phyloP scores from a whole-genome alignment of 2,113 vertebrate species.

The Protobothrops mucrosquamatus region DNA sequence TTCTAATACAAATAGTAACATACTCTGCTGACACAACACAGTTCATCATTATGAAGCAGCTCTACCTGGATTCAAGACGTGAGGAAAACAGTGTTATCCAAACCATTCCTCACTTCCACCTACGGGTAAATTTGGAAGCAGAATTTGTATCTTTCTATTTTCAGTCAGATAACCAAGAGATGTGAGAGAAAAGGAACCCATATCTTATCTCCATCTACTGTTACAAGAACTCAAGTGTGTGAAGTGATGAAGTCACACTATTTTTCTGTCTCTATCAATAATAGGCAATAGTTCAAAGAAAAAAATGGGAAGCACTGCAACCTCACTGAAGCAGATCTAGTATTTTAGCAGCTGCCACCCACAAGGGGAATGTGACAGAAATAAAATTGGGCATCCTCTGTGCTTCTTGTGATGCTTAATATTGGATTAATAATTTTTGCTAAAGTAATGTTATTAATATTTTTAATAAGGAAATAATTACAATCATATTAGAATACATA shows the following conservation, averaged over 20 bases:
- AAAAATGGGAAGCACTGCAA: not conserved
- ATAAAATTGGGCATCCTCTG: too few relatives aligned
- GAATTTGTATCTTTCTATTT: conserved; percentile 50
- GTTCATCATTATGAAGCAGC: conserved; percentile 55
- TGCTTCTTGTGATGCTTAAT: not conserved
- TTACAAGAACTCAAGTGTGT: not conserved
- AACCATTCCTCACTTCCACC: not conserved
- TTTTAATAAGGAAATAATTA: not conserved
- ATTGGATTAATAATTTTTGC: not conserved
- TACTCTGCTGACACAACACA: conserved; percentile 33
- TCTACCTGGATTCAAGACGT: conserved; percentile 34
- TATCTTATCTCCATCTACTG: not conserved
- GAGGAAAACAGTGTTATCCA: conserved; percentile 21
- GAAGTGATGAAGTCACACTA: not conserved
- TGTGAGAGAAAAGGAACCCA: not conserved
- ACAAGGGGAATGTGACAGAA: not conserved
- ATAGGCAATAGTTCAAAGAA: not conserved
- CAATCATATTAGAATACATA: not conserved
- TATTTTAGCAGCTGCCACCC: not conserved
- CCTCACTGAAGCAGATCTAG: not conserved
- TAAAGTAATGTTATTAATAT: not conserved
- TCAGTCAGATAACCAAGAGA: conserved; percentile 27
- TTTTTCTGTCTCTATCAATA: not conserved
- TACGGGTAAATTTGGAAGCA: conserved; percentile 29
- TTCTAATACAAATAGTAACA: conserved; percentile 1